Evolutionary conservation across 2,888 invertebrate genomes (phyloP), one percentile per base, ranked within the genome.

Genomic region (Coelopa pilipes): DNA sequence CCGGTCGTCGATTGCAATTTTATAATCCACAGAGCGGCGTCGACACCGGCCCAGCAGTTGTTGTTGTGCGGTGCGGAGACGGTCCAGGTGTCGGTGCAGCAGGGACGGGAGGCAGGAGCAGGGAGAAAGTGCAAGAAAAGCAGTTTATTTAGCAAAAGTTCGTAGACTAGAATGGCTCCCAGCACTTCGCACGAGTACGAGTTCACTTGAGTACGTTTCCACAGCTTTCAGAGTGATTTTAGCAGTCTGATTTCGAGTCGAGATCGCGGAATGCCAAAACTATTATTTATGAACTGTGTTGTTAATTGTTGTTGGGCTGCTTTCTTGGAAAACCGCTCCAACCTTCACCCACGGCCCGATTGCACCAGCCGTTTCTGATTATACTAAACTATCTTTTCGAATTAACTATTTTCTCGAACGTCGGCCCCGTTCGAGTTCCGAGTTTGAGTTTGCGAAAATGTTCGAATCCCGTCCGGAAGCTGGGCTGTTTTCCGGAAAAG

Each of bases 71-170:
- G 73, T 63, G 59, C 62, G n/a, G 9, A 66, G 15, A 45, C 4
- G 66, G 57, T 55, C 69, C 65, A 50, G 50, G 13, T 73, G 68
- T 75, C 60, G 47, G 66, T 72, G 62, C 74, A 34, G 34, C 34
- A 34, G 17, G 45, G 59, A 49, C 50, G 45, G 21, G 45, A 46
- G n/a, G 49, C 67, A 66, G 24, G 53, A 63, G 55, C 19, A 63
- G 60, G 57, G 62, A 65, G 59, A 66, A 47, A 74, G 50, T 68
- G 57, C 73, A 57, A 62, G 74, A 78, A 73, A 76, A 74, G 77
- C 76, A 79, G 63, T 50, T 75, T 70, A 73, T 78, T 79, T 79
- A 80, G 79, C 78, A 76, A 70, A 75, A 67, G 65, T 70, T 62
- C 63, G 47, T 65, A 46, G 63, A 65, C 17, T n/a, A 7, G 10